These are phyloP conservation scores for Armadillidium nasatum DNA, from an alignment of 1,140 invertebrate species.

Conservation along the genomic window DNA sequence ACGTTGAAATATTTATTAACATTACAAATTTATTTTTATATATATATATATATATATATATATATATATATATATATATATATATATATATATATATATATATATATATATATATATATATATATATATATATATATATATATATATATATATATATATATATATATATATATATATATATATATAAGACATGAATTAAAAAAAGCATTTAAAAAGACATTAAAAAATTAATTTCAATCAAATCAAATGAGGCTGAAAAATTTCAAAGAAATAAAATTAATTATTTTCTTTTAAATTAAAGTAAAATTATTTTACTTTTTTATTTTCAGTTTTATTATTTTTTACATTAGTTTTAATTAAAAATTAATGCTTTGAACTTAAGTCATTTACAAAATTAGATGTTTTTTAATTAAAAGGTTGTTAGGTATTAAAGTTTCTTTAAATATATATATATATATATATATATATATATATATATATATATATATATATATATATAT, in stretches of 20 bases:
- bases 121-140: not conserved
- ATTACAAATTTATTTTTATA: not conserved
- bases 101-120: not conserved
- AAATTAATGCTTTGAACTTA: too few species aligned
- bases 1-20: not conserved
- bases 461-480: not conserved
- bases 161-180: not conserved
- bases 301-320: too few species aligned
- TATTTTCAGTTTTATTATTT: too few species aligned
- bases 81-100: not conserved
- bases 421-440: not conserved
- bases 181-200: too few species aligned
- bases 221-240: too few species aligned
- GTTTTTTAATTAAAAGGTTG: too few species aligned
- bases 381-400: too few species aligned
- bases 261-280: too few species aligned
- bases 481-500: not conserved
- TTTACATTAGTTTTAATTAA: too few species aligned
- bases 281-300: too few species aligned
- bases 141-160: not conserved
- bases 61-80: not conserved
- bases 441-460: not conserved
- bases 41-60: constrained; percentile 12
- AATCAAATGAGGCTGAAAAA: too few species aligned
- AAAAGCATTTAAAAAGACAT: too few species aligned